Percentiles rank a stretch among this genome's conserved stretches.
Conservation (phyloP, 2,888 invertebrate species). For the Notodonta ziczac region DNA sequence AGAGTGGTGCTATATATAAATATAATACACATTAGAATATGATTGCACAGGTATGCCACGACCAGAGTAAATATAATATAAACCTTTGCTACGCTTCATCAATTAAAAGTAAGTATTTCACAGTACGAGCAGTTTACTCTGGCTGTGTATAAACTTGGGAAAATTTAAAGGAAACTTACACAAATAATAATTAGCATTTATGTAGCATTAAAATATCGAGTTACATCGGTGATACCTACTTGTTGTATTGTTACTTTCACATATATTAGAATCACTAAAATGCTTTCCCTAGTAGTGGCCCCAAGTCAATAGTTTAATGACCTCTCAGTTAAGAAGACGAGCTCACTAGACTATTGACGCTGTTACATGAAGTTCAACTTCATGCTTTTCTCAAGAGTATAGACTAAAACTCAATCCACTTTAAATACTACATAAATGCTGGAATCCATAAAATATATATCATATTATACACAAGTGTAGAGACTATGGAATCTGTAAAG, state of each 20-base stretch:
- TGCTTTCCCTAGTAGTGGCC: no score
- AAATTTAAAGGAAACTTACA: neutral
- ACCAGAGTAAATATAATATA: neutral
- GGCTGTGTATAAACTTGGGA: neutral
- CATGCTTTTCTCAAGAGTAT: neutral
- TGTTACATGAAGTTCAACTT: no score
- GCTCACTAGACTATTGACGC: no score
- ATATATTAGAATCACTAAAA: no score
- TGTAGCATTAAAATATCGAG: neutral
- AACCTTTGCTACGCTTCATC: neutral
- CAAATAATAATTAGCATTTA: neutral
- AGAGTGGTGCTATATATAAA: neutral
- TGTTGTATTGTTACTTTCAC: neutral
- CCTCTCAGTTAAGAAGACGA: no score
- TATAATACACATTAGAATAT: neutral
- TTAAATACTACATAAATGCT: conserved; percentile 11
- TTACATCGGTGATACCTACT: neutral
- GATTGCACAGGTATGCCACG: neutral
- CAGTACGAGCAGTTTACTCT: neutral
- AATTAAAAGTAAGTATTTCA: neutral
- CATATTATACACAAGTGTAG: neutral
- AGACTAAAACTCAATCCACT: neutral
- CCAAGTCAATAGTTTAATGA: no score
- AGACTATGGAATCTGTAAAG: neutral
- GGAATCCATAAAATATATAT: conserved; percentile 9